Evolutionary conservation across 2,888 invertebrate genomes (phyloP).

Genomic region (Andrena marginata): DNA sequence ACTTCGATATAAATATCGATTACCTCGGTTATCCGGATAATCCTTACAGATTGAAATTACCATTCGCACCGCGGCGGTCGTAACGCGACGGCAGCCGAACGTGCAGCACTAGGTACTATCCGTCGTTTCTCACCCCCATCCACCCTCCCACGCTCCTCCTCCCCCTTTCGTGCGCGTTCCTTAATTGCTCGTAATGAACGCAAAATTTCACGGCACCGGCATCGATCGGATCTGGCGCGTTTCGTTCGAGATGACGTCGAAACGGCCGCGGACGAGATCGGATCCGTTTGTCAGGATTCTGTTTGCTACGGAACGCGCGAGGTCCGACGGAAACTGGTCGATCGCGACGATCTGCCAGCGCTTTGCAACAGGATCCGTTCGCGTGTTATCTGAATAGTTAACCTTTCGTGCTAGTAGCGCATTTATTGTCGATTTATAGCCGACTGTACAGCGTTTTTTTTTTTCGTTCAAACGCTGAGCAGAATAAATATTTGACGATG

Average conservation of each 20-base stretch:
- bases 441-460: constrained; percentile 30
- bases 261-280: not conserved
- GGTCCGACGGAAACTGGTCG: not conserved
- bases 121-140: constrained; percentile 43
- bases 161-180: constrained; percentile 26
- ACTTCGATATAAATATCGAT: constrained; percentile 80
- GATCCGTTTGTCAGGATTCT: not conserved
- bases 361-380: constrained; percentile 8
- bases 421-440: constrained; percentile 41
- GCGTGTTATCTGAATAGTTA: constrained; percentile 24
- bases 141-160: not conserved
- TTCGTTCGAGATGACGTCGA: constrained; percentile 9
- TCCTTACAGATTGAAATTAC: constrained; percentile 81
- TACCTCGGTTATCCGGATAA: constrained; percentile 81
- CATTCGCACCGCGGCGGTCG: constrained; percentile 60
- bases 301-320: not conserved
- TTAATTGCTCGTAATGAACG: constrained; percentile 59
- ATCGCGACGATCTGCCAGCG: constrained; percentile 5
- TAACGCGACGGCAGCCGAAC: constrained; percentile 45
- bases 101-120: constrained; percentile 26
- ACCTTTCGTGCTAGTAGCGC: constrained; percentile 25
- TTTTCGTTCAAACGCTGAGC: constrained; percentile 8
- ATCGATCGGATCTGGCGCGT: constrained; percentile 43
- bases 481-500: constrained; percentile 50
- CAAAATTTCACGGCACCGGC: constrained; percentile 43